These are phyloP conservation scores for Syrista parreyssii DNA, from an alignment of 2,888 invertebrate genomes.

Conservation along the genomic window DNA sequence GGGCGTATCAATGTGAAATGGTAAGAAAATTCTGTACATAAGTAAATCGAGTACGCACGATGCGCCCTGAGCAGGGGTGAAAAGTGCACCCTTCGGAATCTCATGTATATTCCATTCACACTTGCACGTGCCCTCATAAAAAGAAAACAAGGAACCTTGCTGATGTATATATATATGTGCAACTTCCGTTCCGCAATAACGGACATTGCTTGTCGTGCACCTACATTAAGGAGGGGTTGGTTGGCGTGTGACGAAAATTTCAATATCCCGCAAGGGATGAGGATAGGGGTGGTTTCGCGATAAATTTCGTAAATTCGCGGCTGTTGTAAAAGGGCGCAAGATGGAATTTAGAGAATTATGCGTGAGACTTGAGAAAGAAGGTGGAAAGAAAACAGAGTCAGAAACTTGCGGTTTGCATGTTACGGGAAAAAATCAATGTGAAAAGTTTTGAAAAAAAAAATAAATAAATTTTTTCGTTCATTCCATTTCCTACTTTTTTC, in stretches of 20 bases:
- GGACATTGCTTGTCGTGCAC: constrained; percentile 4
- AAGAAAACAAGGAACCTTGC: constrained; percentile 43
- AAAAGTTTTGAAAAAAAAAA: no score
- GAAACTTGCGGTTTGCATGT: no score
- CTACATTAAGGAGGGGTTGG: constrained; percentile 4
- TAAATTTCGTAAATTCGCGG: no score
- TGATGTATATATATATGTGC: constrained; percentile 20
- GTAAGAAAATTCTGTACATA: constrained; percentile 16
- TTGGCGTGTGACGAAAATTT: constrained; percentile 37
- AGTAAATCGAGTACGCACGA: constrained; percentile 17
- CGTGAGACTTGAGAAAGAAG: no score
- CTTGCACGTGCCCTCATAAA: constrained; percentile 46
- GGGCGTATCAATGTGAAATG: constrained; percentile 48
- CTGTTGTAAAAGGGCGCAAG: no score
- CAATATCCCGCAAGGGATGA: constrained; percentile 28
- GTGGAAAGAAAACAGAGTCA: no score
- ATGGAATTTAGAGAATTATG: no score
- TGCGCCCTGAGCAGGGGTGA: constrained; percentile 7
- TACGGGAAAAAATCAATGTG: no score
- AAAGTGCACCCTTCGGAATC: constrained; percentile 30
- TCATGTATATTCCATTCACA: constrained; percentile 59
- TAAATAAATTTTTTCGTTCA: no score
- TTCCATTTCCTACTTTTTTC: no score
- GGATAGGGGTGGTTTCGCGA: no score
- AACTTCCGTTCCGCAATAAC: constrained; percentile 28